Conservation (phyloP, 2,113 vertebrate species). For the Pionites leucogaster region DNA sequence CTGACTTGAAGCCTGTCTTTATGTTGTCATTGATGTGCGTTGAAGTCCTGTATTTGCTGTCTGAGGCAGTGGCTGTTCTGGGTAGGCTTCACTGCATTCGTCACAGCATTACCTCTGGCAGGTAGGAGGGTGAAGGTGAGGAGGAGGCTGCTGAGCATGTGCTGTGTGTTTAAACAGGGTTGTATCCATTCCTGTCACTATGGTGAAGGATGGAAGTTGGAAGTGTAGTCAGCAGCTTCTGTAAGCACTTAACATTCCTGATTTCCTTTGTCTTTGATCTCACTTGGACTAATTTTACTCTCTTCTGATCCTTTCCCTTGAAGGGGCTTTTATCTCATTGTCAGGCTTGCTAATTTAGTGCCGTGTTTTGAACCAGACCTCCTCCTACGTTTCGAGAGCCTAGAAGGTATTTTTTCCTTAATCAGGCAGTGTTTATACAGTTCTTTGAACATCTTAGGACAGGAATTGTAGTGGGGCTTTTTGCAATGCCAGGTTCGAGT, state of each 20-base stretch:
- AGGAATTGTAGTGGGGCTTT: neutral
- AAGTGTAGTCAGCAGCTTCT: constrained; percentile 46
- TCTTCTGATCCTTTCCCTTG: constrained; percentile 54
- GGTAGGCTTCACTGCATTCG: neutral
- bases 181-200: neutral
- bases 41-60: neutral
- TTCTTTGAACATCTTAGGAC: neutral
- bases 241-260: constrained; percentile 61
- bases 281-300: constrained; percentile 53
- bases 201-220: neutral
- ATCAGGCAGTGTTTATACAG: neutral
- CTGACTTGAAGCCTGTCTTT: neutral
- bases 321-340: constrained; percentile 63
- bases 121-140: neutral
- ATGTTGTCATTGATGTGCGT: fast-evolving
- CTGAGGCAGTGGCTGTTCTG: neutral
- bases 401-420: constrained; percentile 32
- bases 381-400: neutral
- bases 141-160: fast-evolving
- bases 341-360: constrained; percentile 56
- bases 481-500: neutral
- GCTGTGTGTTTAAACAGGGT: neutral
- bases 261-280: constrained; percentile 64
- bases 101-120: neutral
- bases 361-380: constrained; percentile 29